A percentile compares a stretch with the other conserved stretches of the same genome.
These are phyloP conservation scores for Caenorhabditis inopinata DNA, from an alignment of 1,140 invertebrate species.

Conservation along the genomic window DNA sequence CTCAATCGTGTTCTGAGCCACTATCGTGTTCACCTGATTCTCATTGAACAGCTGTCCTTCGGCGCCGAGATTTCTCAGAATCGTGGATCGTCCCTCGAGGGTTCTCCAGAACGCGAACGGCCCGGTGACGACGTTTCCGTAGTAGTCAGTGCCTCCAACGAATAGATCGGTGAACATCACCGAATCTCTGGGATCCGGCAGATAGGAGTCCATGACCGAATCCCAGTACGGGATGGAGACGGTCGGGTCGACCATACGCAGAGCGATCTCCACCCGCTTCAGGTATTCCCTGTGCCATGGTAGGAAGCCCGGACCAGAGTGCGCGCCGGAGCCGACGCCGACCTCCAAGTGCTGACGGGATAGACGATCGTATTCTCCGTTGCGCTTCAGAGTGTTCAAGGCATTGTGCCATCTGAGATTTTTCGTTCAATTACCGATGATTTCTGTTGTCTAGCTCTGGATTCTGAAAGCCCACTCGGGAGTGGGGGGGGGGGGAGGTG, in stretches of 20 bases:
- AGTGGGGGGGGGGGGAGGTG: no score
- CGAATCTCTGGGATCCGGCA: slow-evolving; percentile 66
- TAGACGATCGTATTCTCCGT: slow-evolving; percentile 64
- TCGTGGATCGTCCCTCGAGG: slow-evolving; percentile 58
- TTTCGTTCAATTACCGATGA: no score
- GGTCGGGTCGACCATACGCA: slow-evolving; percentile 62
- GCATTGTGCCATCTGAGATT: slow-evolving; percentile 65
- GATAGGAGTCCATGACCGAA: slow-evolving; percentile 56
- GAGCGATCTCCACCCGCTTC: slow-evolving; percentile 62
- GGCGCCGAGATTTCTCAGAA: slow-evolving; percentile 52
- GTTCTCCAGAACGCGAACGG: slow-evolving; percentile 66
- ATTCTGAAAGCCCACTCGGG: no score
- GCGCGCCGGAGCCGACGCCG: slow-evolving; percentile 54
- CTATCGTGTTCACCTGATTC: slow-evolving; percentile 53
- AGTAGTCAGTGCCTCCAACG: slow-evolving; percentile 63
- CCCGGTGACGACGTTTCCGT: slow-evolving; percentile 66
- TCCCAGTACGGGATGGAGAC: slow-evolving; percentile 66
- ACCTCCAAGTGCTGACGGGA: slow-evolving; percentile 56
- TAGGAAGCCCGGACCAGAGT: slow-evolving; percentile 61
- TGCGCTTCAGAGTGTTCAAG: slow-evolving; percentile 66
- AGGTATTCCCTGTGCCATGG: slow-evolving; percentile 62
- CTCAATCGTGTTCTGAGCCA: slow-evolving; percentile 64
- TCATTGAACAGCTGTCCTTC: slow-evolving; percentile 52
- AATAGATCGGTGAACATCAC: slow-evolving; percentile 63
- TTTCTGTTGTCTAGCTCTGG: no score